Evolutionary conservation across 2,888 invertebrate genomes (phyloP).

Genomic region (Tenthredo mesomela): DNA sequence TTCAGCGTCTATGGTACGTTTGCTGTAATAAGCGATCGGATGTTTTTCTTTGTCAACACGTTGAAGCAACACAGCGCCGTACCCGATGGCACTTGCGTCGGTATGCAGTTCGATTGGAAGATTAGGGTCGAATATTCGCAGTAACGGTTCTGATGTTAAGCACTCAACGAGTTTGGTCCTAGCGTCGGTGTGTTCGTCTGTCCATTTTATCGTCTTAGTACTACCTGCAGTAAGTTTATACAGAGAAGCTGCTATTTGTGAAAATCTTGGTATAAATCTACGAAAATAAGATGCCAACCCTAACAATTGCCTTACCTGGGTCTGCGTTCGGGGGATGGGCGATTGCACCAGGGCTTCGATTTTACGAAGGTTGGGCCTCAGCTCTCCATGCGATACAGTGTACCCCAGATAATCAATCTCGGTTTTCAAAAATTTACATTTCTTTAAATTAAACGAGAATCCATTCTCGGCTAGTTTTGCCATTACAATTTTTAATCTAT

Average conservation of each 20-base stretch:
- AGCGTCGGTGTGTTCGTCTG: background rate
- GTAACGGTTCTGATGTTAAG: conserved; percentile 40
- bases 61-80: too few species aligned
- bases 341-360: conserved; percentile 56
- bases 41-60: too few species aligned
- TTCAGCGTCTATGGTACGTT: too few species aligned
- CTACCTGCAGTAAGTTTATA: conserved; percentile 30
- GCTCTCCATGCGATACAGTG: too few species aligned
- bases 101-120: conserved; percentile 15
- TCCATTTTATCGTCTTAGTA: background rate
- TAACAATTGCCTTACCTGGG: conserved; percentile 55
- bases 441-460: too few species aligned
- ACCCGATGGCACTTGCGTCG: too few species aligned
- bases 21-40: too few species aligned
- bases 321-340: conserved; percentile 48
- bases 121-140: background rate
- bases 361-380: conserved; percentile 46
- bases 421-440: too few species aligned
- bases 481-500: too few species aligned
- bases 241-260: conserved; percentile 21
- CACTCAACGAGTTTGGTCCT: background rate
- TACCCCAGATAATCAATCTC: too few species aligned
- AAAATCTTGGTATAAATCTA: conserved; percentile 53
- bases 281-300: conserved; percentile 56
- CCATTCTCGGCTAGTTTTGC: too few species aligned